Conservation (phyloP, 2,888 invertebrate species). For the Campaea margaritaria region DNA sequence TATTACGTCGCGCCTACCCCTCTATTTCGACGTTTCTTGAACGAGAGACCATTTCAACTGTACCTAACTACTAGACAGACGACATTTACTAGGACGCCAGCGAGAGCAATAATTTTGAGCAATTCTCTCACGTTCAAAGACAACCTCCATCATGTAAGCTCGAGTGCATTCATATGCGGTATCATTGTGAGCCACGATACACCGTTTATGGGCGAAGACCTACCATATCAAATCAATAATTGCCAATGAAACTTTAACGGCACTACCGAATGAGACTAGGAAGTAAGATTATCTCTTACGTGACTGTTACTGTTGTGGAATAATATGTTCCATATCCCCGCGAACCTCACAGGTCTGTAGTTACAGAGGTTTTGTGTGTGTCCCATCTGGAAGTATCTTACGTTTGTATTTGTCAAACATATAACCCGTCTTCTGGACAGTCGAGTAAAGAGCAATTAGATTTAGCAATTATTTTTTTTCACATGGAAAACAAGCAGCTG, state of each 20-base stretch:
- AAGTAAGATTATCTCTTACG: conserved; percentile 1
- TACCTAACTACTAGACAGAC: conserved; percentile 14
- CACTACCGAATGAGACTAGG: conserved; percentile 3
- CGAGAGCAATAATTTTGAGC: conserved; percentile 9
- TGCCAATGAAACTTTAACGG: conserved; percentile 9
- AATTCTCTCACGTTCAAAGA: background rate
- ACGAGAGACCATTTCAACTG: conserved; percentile 16
- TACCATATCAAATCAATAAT: conserved; percentile 8
- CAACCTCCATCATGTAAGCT: no score
- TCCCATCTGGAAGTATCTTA: no score
- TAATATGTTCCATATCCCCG: background rate
- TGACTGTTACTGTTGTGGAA: background rate
- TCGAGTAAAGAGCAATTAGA: no score
- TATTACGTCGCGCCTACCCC: conserved; percentile 9
- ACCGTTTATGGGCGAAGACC: conserved; percentile 2
- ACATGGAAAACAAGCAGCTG: no score
- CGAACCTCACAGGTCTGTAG: background rate
- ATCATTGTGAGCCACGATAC: background rate
- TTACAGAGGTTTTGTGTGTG: no score
- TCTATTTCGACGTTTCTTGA: conserved; percentile 6
- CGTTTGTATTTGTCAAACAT: no score
- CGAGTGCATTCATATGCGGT: background rate
- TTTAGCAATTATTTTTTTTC: no score
- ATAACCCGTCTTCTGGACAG: no score
- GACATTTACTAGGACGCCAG: conserved; percentile 8